phyloP scores from a whole-genome alignment of 2,888 invertebrate species.

The Lithophane leautieri region DNA sequence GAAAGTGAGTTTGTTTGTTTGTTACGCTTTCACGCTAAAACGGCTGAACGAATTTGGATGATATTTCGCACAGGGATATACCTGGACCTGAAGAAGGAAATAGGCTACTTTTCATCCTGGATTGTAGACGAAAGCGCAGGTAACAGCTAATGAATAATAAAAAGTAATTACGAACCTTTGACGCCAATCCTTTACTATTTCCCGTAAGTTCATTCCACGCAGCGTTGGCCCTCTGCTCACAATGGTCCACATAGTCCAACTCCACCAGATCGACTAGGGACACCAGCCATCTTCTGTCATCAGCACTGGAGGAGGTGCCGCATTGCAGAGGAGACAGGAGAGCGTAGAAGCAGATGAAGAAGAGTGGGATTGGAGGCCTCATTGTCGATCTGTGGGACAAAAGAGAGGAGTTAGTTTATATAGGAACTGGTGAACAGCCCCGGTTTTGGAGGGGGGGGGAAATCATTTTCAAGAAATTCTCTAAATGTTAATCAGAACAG shows the following conservation, averaged over 20 bases:
- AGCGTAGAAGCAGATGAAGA: slow-evolving; percentile 78
- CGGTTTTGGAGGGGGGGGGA: no score
- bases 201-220: slow-evolving; percentile 85
- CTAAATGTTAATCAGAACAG: neutral
- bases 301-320: slow-evolving; percentile 80
- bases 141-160: neutral
- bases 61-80: no score
- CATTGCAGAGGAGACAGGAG: slow-evolving; percentile 77
- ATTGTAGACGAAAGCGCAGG: no score
- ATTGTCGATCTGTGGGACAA: slow-evolving; percentile 78
- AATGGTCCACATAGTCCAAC: slow-evolving; percentile 87
- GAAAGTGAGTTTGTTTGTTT: no score
- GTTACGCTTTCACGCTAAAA: no score
- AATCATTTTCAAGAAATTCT: neutral
- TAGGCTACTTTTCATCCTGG: no score
- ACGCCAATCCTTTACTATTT: slow-evolving; percentile 76
- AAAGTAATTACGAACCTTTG: slow-evolving; percentile 74
- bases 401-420: slow-evolving; percentile 9
- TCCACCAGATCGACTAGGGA: slow-evolving; percentile 86
- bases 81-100: no score
- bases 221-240: slow-evolving; percentile 82
- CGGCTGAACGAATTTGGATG: no score
- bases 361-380: slow-evolving; percentile 77
- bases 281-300: slow-evolving; percentile 81
- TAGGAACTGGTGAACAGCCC: neutral